Evolutionary conservation across 2,888 invertebrate genomes (phyloP).

Genomic region (Dascillus cervinus): DNA sequence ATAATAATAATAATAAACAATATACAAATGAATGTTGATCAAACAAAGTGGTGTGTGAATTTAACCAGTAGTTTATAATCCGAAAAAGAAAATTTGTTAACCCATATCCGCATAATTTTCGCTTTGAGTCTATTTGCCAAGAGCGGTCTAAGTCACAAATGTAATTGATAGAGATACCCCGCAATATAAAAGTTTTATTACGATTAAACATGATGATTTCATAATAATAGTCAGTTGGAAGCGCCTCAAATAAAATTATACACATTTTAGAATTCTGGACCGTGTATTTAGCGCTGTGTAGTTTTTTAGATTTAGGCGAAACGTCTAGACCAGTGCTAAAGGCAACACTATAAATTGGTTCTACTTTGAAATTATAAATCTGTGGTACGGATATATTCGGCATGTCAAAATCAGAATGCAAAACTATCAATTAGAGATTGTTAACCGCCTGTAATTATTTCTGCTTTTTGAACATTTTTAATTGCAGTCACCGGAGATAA

Average conservation of each 20-base stretch:
- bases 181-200: too few relatives aligned
- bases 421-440: conserved; percentile 25
- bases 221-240: conserved; percentile 8
- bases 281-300: conserved; percentile 9
- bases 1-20: too few relatives aligned
- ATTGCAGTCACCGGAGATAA: conserved; percentile 22
- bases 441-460: conserved; percentile 20
- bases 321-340: conserved; percentile 26
- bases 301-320: conserved; percentile 24
- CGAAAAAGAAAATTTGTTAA: too few relatives aligned
- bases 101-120: too few relatives aligned
- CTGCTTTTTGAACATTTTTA: conserved; percentile 17
- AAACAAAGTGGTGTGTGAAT: too few relatives aligned
- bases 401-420: conserved; percentile 23
- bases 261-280: conserved; percentile 10
- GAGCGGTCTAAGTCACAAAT: too few relatives aligned
- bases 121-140: too few relatives aligned
- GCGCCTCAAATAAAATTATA: conserved; percentile 9
- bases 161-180: too few relatives aligned
- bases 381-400: conserved; percentile 19
- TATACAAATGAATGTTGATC: too few relatives aligned
- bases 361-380: conserved; percentile 11
- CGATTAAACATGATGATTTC: conserved; percentile 7
- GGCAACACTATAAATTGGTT: conserved; percentile 17
- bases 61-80: too few relatives aligned